A percentile compares a stretch with the other conserved stretches of the same genome.
These are phyloP conservation scores for Tanypteryx hageni DNA, from an alignment of 2,888 invertebrate genomes.

Conservation along the genomic window DNA sequence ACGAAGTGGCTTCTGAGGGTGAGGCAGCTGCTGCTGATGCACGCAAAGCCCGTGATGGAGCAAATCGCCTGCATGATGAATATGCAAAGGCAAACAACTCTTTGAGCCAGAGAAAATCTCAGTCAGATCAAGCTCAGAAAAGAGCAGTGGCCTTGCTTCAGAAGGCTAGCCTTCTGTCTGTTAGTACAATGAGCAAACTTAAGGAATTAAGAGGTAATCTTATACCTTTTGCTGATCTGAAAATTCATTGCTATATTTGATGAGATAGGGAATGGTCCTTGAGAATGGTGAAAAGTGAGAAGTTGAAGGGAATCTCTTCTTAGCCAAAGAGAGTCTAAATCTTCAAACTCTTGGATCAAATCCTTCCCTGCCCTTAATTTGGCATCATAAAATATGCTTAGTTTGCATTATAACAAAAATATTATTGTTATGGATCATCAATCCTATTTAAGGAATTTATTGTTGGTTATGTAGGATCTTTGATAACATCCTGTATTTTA, in stretches of 20 bases:
- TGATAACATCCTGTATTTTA: no score
- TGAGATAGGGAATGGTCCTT: no score
- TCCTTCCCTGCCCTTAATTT: no score
- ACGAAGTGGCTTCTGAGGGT: slow-evolving; percentile 87
- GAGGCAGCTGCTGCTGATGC: slow-evolving; percentile 85
- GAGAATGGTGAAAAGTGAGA: no score
- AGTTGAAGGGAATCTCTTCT: no score
- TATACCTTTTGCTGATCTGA: neutral
- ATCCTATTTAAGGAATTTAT: no score
- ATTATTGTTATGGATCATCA: no score
- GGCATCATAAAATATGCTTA: neutral
- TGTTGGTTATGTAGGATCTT: no score
- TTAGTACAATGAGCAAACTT: slow-evolving; percentile 85
- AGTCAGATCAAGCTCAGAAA: slow-evolving; percentile 87
- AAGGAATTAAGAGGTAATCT: slow-evolving; percentile 81
- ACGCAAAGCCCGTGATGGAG: slow-evolving; percentile 82
- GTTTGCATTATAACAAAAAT: neutral
- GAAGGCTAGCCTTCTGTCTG: slow-evolving; percentile 89
- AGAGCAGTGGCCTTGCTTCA: slow-evolving; percentile 87
- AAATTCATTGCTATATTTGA: no score
- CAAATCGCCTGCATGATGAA: slow-evolving; percentile 80
- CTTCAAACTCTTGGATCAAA: no score
- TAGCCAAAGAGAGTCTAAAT: no score
- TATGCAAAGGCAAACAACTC: slow-evolving; percentile 85
- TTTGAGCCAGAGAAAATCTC: slow-evolving; percentile 84